Base-by-base conservation (phyloP, 2,113 vertebrate species). In the Lethenteron camtschaticum region DNA sequence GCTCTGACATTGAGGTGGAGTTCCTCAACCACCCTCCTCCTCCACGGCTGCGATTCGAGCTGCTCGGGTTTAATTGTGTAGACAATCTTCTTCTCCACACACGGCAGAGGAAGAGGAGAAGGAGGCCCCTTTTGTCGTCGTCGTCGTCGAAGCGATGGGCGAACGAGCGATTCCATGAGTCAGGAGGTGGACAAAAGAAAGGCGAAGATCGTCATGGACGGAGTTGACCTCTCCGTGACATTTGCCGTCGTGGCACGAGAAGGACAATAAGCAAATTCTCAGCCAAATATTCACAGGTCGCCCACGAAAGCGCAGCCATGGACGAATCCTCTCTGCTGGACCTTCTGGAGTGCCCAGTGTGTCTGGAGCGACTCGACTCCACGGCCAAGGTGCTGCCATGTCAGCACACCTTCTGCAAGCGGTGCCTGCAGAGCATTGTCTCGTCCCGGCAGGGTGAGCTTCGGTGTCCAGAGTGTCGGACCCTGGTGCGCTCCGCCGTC, bases 391-490 rank as follows among this genome's bases (percentile, higher is more conserved):
- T 88, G 72, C 84, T 95, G 72, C 90, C 90, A 11, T 95, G 90
- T 77, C 90, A 95, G 81, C 90, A 95, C 81, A 95, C 90, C 76
- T 92, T 95, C 84, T 95, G 90, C 79, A 87, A 87, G 75, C 88
- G 88, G 80, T 95, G 90, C 78, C 81, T 95, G 79, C 86, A 95
- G 79, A 90, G 86, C 83, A 95, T 95, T 69, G 81, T 95, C 75
- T 85, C 86, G 81, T 92, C 90, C 72, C 81, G 88, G 72, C 63
- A 66, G 10, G 85, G 84, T 77, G 90, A 95, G 78, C 86, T 95
- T 73, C 88, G 89, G 77, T 95, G 90, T 79, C 90, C 90, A 1
- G 90, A 95, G 81, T 95, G 90, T 72, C 87, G 90, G 80, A 85
- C 91, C 80, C 77, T 95, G 72, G 90, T 92, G 78, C 88, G 87